These are phyloP conservation scores for Hemicordylus capensis DNA, from an alignment of 2,113 vertebrate species.

Conservation along the genomic window DNA sequence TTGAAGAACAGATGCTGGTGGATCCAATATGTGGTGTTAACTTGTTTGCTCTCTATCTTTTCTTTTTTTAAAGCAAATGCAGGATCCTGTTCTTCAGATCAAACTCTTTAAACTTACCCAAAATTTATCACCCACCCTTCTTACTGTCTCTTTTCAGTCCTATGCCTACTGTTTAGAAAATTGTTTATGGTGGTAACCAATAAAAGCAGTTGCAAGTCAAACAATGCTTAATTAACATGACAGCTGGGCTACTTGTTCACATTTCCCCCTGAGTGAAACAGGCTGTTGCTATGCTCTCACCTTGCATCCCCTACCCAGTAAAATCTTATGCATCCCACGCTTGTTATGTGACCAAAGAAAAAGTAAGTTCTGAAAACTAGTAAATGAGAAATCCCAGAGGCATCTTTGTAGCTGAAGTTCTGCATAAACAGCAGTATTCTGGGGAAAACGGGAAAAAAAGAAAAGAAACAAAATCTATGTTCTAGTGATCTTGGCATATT, in stretches of 20 bases:
- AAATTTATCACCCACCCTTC: neutral
- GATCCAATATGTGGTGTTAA: neutral
- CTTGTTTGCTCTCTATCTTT: neutral
- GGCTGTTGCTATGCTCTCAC: neutral
- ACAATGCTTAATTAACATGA: slow-evolving; percentile 9
- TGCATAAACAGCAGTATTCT: neutral
- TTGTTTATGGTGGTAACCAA: neutral
- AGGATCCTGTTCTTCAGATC: neutral
- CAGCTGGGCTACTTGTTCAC: neutral
- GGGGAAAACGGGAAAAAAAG: no score
- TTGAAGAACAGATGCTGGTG: neutral
- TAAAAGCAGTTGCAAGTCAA: neutral
- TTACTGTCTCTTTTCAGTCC: neutral
- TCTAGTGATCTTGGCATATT: neutral
- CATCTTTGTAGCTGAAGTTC: neutral
- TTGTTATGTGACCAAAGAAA: slow-evolving; percentile 5
- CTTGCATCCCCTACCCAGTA: neutral
- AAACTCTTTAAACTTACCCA: neutral
- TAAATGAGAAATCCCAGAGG: slow-evolving; percentile 6
- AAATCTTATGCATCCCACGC: neutral
- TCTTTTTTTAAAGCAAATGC: neutral
- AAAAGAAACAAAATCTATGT: no score
- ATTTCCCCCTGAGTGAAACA: neutral
- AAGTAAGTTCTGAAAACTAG: neutral
- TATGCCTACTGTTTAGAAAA: neutral